Evolutionary conservation across 1,140 invertebrate species (phyloP).

Genomic region (Laodelphax striatellus): DNA sequence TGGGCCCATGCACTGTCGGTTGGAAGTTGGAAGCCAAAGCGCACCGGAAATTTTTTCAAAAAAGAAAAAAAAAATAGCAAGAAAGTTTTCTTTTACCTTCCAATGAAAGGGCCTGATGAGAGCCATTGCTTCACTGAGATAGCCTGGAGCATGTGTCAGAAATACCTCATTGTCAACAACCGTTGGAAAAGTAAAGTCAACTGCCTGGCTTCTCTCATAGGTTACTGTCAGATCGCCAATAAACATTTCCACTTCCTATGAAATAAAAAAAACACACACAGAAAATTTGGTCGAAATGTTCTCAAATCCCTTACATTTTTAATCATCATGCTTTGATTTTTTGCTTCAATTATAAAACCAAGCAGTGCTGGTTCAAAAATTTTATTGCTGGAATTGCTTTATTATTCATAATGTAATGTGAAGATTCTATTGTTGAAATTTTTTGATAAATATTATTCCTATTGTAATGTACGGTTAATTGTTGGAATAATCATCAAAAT

Average conservation of each 20-base stretch:
- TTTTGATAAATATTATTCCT: not conserved
- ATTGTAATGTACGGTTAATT: no score
- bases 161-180: slow-evolving; percentile 58
- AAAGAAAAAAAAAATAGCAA: no score
- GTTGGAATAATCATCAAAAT: no score
- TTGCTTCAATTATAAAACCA: no score
- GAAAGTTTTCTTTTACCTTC: slow-evolving; percentile 42
- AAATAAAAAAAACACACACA: not conserved
- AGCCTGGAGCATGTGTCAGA: slow-evolving; percentile 51
- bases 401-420: no score
- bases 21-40: no score
- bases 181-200: slow-evolving; percentile 59
- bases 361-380: no score
- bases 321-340: no score
- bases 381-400: not conserved
- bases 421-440: slow-evolving; percentile 2
- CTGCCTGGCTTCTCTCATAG: slow-evolving; percentile 48
- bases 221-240: slow-evolving; percentile 55
- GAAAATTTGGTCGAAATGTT: not conserved
- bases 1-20: no score
- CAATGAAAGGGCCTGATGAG: slow-evolving; percentile 53
- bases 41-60: no score
- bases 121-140: slow-evolving; percentile 53
- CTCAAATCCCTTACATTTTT: not conserved
- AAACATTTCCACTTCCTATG: slow-evolving; percentile 52